phyloP scores from a whole-genome alignment of 2,888 invertebrate species.

The Magallana nippona region DNA sequence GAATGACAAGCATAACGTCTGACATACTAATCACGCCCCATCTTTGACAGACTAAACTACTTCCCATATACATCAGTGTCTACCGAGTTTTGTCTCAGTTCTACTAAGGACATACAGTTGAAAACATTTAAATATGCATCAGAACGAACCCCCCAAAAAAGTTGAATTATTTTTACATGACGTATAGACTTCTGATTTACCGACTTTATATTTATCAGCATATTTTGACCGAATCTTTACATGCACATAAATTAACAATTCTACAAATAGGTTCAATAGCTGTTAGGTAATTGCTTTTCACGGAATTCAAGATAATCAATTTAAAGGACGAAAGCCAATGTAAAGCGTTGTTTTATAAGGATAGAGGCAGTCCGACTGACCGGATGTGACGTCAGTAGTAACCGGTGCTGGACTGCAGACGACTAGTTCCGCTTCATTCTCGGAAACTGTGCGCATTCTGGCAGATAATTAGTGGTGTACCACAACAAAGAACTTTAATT shows the following conservation, averaged over 20 bases:
- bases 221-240: conserved; percentile 9
- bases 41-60: not conserved
- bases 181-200: not conserved
- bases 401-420: not conserved
- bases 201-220: not conserved
- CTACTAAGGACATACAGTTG: not conserved
- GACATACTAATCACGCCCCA: not conserved
- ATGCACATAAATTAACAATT: not conserved
- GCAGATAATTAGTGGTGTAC: not conserved
- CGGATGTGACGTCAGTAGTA: too few species aligned
- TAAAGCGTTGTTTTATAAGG: too few species aligned
- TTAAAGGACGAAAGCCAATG: not conserved
- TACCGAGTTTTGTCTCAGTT: not conserved
- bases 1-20: not conserved
- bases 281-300: not conserved
- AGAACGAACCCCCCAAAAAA: not conserved
- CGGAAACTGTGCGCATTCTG: not conserved
- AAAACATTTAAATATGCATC: conserved; percentile 27
- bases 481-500: not conserved
- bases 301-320: not conserved
- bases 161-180: conserved; percentile 11
- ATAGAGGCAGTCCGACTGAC: too few species aligned
- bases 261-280: not conserved
- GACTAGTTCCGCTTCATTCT: not conserved
- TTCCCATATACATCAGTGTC: not conserved